These are phyloP conservation scores for Magallana ariakensis DNA, from an alignment of 1,140 invertebrate genomes.

Conservation along the genomic window DNA sequence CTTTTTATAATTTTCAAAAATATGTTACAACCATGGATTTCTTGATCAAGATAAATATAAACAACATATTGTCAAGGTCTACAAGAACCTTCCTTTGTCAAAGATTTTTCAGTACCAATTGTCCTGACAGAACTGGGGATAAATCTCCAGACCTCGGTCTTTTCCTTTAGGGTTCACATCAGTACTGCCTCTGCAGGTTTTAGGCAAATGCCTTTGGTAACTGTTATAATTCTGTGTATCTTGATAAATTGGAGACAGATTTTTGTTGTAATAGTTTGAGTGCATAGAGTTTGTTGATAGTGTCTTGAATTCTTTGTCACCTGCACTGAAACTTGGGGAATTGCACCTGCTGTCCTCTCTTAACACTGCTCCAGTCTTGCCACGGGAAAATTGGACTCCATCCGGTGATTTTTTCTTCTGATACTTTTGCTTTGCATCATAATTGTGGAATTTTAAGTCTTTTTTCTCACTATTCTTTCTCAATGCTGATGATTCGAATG, in stretches of 20 bases:
- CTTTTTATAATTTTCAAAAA: no score
- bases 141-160: neutral
- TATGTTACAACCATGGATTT: neutral
- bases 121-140: neutral
- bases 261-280: constrained; percentile 9
- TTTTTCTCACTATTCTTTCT: neutral
- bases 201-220: neutral
- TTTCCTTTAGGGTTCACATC: neutral
- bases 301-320: neutral
- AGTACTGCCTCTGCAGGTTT: neutral
- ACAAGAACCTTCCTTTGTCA: neutral
- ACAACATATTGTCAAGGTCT: neutral
- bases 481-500: neutral
- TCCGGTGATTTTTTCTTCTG: neutral
- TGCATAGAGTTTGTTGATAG: neutral
- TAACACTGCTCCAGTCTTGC: neutral
- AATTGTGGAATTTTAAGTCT: neutral
- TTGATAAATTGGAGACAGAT: constrained; percentile 13
- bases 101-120: neutral
- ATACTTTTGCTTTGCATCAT: neutral
- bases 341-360: neutral
- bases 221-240: neutral
- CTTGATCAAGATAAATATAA: neutral
- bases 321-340: neutral
- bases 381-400: neutral